phyloP scores from a whole-genome alignment of 2,113 vertebrate species.

The Plecturocebus donacophilus region DNA sequence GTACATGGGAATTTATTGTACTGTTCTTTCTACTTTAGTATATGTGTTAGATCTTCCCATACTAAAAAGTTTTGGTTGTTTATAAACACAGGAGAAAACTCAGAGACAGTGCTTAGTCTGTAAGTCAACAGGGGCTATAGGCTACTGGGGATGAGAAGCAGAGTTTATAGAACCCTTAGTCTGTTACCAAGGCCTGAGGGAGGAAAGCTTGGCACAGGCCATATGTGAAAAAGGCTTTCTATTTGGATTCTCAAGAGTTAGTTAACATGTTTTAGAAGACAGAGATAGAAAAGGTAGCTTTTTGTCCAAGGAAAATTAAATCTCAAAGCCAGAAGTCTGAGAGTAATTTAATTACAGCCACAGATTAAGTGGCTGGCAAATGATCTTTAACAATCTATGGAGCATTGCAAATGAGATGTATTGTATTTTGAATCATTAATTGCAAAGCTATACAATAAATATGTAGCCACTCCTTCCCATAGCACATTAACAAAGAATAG shows the following conservation, averaged over 20 bases:
- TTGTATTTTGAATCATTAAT: background rate
- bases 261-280: background rate
- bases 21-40: background rate
- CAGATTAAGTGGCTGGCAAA: background rate
- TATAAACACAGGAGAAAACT: conserved; percentile 18
- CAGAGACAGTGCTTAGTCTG: background rate
- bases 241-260: background rate
- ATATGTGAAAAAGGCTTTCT: background rate
- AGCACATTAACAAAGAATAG: background rate
- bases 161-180: background rate
- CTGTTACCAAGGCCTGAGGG: background rate
- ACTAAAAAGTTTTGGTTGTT: background rate
- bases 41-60: background rate
- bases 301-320: background rate
- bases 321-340: background rate
- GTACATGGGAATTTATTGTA: background rate
- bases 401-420: conserved; percentile 33
- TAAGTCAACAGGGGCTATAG: background rate
- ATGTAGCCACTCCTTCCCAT: background rate
- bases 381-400: background rate
- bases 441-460: conserved; percentile 24
- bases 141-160: background rate
- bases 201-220: background rate
- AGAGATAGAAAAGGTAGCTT: background rate
- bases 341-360: background rate